These are phyloP conservation scores for Lanius collurio DNA, from an alignment of 2,113 vertebrate genomes.

Conservation along the genomic window DNA sequence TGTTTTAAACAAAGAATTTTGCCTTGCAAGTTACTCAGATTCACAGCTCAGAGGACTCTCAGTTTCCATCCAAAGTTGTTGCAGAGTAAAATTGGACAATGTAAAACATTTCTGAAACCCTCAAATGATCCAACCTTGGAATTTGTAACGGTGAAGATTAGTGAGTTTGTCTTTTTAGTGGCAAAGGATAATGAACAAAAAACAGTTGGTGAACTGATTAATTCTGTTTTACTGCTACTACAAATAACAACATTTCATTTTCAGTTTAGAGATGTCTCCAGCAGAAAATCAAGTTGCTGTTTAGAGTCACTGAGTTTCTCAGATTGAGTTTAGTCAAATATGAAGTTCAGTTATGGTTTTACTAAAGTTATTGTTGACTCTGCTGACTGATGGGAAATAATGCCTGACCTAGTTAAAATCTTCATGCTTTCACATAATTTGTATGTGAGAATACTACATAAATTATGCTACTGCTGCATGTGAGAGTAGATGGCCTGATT, in stretches of 20 bases:
- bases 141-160: not conserved
- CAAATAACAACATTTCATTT: not conserved
- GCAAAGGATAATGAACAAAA: not conserved
- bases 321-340: not conserved
- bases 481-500: not conserved
- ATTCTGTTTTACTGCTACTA: not conserved
- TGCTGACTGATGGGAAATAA: not conserved
- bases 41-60: not conserved
- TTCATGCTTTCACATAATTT: not conserved
- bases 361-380: not conserved
- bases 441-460: not conserved
- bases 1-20: not conserved
- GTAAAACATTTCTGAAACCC: not conserved
- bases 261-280: not conserved
- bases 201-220: not conserved
- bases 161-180: not conserved
- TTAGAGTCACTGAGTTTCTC: not conserved
- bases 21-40: not conserved
- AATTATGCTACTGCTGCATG: rapidly evolving
- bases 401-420: not conserved
- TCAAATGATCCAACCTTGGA: not conserved
- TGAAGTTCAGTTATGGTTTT: not conserved
- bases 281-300: not conserved
- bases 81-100: not conserved
- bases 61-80: not conserved